Evolutionary conservation across 2,888 invertebrate genomes (phyloP), one percentile per base, ranked within the genome.

Genomic region (Sesia bembeciformis): DNA sequence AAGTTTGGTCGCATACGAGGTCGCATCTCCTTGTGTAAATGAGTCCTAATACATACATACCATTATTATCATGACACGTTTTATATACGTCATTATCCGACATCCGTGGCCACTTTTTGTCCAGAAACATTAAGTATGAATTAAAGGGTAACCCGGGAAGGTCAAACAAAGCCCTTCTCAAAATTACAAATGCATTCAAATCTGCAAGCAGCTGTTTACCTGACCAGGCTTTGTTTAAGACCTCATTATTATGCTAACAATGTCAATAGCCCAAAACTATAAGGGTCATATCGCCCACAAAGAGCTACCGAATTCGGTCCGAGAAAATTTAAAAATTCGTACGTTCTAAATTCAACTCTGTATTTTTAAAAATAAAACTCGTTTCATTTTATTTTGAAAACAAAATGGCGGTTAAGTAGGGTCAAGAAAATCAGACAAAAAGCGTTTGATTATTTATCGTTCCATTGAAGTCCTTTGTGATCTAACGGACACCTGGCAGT

Each of bases 401-500:
- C 23, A 23, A 23, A 23, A 23, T 23, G 23, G 23, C 23, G 23
- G 23, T 23, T 23, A 23, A 23, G 23, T 23, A 23, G 46, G 46
- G 46, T 46, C 46, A 46, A 46, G 46, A 46, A 46, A n/a, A 46
- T 46, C 4, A 8, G 46, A 46, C 23, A 46, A 46, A 46, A 46
- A 46, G 46, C 8, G n/a, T 4, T 8, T 38, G 39, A 51, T 40
- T 51, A 23, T 46, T 23, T 23, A 23, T 23, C 23, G 46, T n/a
- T 46, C n/a, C 46, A 46, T 8, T 46, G 46, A 46, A 8, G 4
- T 46, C 23, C 23, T 46, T 43, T 46, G 8, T 46, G 5, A 63
- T 60, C 60, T 61, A 64, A 65, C 62, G 73, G 76, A 67, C 84
- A 84, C 78, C 84, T 84, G 84, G 81, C 58, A 52, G 58, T 63